These are phyloP conservation scores for Eristalis intricaria DNA, from an alignment of 2,888 invertebrate species.

Conservation along the genomic window DNA sequence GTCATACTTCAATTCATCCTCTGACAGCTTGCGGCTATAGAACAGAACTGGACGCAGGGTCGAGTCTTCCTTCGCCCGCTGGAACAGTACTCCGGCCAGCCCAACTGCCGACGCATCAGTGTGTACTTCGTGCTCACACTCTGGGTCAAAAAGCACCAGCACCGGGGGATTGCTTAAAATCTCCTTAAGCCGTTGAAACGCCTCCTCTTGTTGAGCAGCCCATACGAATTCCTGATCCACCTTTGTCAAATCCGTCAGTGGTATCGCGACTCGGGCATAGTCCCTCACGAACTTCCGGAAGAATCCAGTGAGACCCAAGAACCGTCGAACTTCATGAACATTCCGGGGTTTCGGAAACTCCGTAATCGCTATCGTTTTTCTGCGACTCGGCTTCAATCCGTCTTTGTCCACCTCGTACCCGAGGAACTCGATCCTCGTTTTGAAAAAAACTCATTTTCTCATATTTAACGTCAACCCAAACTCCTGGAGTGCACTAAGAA, in stretches of 20 bases:
- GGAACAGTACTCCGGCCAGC: background rate
- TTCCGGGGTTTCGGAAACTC: background rate
- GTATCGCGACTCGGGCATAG: conserved; percentile 62
- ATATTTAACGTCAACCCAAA: background rate
- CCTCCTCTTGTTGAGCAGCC: background rate
- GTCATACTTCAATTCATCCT: conserved; percentile 73
- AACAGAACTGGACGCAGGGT: background rate
- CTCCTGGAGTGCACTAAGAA: background rate
- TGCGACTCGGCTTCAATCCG: background rate
- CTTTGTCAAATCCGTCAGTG: conserved; percentile 52
- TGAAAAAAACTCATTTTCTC: conserved; percentile 11
- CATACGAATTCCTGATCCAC: background rate
- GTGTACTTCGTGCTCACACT: background rate
- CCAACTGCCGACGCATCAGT: background rate
- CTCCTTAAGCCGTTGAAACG: background rate
- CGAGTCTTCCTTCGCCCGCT: background rate
- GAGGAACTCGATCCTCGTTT: no score
- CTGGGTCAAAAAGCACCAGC: no score
- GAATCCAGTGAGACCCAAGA: conserved; percentile 55
- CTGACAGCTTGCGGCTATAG: background rate
- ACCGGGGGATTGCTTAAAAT: no score
- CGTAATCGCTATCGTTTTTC: conserved; percentile 12
- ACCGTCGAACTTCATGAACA: background rate
- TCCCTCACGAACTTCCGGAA: conserved; percentile 70
- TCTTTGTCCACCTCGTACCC: no score